Evolutionary conservation across 2,888 invertebrate species (phyloP), one percentile per base, ranked within the genome.

Genomic region (Euspilapteryx auroguttella): DNA sequence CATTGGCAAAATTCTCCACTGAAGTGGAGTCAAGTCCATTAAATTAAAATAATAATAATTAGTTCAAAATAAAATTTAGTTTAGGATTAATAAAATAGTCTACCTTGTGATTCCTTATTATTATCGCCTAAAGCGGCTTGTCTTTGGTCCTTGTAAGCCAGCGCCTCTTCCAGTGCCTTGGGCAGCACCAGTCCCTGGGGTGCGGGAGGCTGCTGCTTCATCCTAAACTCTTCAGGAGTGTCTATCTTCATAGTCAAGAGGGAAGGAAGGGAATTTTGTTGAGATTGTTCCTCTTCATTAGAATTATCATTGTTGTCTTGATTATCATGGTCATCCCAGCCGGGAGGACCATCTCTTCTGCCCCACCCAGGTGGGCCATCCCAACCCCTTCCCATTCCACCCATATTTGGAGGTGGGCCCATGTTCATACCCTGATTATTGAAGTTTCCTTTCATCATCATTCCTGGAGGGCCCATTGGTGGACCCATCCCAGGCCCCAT

Each of bases 91-190:
- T 12, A 25, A 25, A 12, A 12, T 14, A 17, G 12, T n/a, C n/a
- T n/a, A n/a, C n/a, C n/a, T n/a, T n/a, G n/a, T n/a, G n/a, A n/a
- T n/a, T n/a, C n/a, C n/a, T n/a, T n/a, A n/a, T n/a, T n/a, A n/a
- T n/a, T n/a, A 37, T 78, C 75, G 5, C 89, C 88, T 24, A 93
- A 78, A 48, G 93, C 89, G 37, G 89, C 86, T 3, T 89, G 93
- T 35, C 94, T 77, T 43, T 90, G 90, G 44, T 86, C 87, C 61
- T 94, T 94, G 31, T 92, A 83, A 7, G 93, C 94, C 1, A 94
- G 69, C 7, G 91, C 92, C 56, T 94, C 92, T 58, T 94, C 94
- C 25, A 95, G 59, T 7, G 89, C 94, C 45, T 89, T 89, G 0
- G 94, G 94, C 21, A 95, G 63, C 30, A 86, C 79, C 1, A 83